A percentile compares a stretch with the other conserved stretches of the same genome.
Evolutionary conservation across 2,888 invertebrate genomes (phyloP).

Genomic region (Baronia brevicornis): DNA sequence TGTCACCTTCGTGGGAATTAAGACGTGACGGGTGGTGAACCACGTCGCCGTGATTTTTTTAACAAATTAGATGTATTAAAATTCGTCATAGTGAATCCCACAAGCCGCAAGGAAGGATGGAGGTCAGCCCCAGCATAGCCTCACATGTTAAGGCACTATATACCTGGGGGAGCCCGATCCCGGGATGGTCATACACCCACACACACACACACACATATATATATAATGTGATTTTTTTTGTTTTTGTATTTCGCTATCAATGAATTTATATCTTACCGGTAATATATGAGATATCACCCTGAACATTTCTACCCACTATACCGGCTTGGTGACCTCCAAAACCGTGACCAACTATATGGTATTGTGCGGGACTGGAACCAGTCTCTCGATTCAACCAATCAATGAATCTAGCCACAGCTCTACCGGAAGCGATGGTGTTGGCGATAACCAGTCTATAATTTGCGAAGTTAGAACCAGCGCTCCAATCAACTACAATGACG

Average conservation of each 20-base stretch:
- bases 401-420: conserved; percentile 42
- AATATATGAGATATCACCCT: conserved; percentile 41
- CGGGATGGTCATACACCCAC: no score
- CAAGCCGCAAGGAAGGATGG: no score
- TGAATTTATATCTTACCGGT: conserved; percentile 34
- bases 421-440: conserved; percentile 40
- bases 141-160: no score
- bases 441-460: conserved; percentile 33
- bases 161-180: no score
- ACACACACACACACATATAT: no score
- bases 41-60: no score
- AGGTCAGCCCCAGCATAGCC: no score
- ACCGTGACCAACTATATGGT: conserved; percentile 50
- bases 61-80: no score
- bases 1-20: no score
- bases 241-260: neutral
- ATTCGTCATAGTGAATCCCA: no score
- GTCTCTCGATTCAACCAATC: conserved; percentile 40
- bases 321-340: conserved; percentile 52
- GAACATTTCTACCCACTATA: conserved; percentile 39
- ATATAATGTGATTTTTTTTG: neutral
- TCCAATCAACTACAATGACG: conserved; percentile 62
- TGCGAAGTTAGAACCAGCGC: conserved; percentile 33
- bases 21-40: no score
- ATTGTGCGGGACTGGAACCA: conserved; percentile 30